Conservation (phyloP, 2,797 vertebrate species). For the Myiotriccus ornatus region DNA sequence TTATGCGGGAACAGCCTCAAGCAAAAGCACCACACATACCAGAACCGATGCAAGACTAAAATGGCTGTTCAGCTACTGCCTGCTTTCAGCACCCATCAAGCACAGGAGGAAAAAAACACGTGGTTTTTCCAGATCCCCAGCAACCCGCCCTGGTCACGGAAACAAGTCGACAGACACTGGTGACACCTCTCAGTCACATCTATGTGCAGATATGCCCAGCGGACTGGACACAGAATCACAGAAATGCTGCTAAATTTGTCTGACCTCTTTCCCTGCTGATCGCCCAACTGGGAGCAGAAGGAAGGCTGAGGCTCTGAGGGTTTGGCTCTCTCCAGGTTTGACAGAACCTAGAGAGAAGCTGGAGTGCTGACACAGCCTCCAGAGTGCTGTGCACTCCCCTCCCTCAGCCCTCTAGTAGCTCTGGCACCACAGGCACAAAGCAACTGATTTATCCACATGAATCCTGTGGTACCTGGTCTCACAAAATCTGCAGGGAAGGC, state of each 20-base stretch:
- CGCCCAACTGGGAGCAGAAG: background rate
- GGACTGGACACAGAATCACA: background rate
- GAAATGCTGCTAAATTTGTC: background rate
- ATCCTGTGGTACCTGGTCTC: background rate
- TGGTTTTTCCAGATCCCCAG: background rate
- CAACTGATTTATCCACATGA: background rate
- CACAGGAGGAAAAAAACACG: fast-evolving
- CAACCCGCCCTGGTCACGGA: background rate
- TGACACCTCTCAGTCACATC: background rate
- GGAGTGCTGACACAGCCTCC: background rate
- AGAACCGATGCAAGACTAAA: background rate
- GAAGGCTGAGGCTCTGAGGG: background rate
- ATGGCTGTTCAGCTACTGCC: background rate
- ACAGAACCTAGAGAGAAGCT: background rate
- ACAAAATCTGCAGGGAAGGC: background rate
- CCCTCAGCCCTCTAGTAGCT: background rate
- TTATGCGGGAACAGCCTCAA: background rate
- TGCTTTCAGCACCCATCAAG: background rate
- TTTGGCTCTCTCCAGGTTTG: background rate
- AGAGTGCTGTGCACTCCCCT: background rate
- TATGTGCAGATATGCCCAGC: background rate
- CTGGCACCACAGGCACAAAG: background rate
- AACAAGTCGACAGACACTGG: fast-evolving
- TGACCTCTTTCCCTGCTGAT: background rate
- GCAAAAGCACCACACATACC: background rate